Base-by-base conservation (phyloP, 1,140 invertebrate genomes). In the Acromyrmex heyeri region DNA sequence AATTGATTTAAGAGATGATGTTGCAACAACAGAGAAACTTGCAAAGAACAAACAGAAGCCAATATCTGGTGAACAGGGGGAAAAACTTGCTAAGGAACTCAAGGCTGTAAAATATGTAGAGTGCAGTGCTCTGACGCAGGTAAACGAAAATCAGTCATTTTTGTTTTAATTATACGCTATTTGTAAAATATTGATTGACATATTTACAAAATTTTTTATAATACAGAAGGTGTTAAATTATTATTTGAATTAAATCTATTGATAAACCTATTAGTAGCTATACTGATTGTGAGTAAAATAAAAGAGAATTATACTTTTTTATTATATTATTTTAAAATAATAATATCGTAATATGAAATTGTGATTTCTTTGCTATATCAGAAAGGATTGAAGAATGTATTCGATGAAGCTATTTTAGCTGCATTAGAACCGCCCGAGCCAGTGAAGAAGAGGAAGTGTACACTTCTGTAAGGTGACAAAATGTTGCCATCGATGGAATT, bases 61-160 rank as follows among this genome's bases (percentile, higher is more conserved):
- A 14, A 99, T 99, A 69, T 97, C 98, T 21, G 96, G 97, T 87
- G 99, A 99, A 94, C 98, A 98, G 94, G 99, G 99, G 64, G 99
- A 99, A 94, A 99, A 99, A 95, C 96, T 99, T 86, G 99, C 99
- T 18, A 99, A 99, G 95, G 99, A 99, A 96, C 96, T 99, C 90
- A 99, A 99, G 95, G 99, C 99, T 78, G 99, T 99, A 16, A 99
- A 99, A 97, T 99, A 99, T 96, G 99, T 99, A 8, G 99, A 99
- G 95, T 99, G 99, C 94, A 99, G 99, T 76, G 99, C 99, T 91
- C 96, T 99, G 50, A 99, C 99, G 93, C 98, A 99, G 96, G 98
- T 98, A 95, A 61, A 14, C 2, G 1, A 34, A n/a, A 50, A n/a
- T 27, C 44, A 81, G 7, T 27, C 44, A 44, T 76, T 53, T 65